A percentile compares a stretch with the other conserved stretches of the same genome.
Evolutionary conservation across 2,797 vertebrate genomes (phyloP).

Genomic region (Glyptemys insculpta): DNA sequence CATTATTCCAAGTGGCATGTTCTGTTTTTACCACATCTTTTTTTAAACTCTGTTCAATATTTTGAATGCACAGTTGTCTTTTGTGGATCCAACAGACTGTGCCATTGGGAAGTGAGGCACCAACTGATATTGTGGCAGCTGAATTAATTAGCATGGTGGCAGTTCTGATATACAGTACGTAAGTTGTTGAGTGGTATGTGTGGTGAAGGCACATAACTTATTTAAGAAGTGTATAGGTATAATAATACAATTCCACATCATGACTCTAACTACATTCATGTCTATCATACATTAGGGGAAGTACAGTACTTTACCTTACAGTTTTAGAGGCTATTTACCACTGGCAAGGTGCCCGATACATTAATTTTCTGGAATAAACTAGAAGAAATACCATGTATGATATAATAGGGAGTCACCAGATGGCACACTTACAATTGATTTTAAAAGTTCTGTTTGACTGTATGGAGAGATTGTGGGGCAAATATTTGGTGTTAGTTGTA

Average conservation of each 20-base stretch:
- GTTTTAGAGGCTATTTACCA: neutral
- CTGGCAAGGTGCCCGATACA: neutral
- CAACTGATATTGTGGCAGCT: neutral
- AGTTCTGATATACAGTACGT: neutral
- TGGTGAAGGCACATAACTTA: neutral
- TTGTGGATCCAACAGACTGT: neutral
- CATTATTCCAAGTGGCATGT: neutral
- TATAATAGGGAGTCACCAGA: neutral
- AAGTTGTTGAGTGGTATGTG: accelerated
- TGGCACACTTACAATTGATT: neutral
- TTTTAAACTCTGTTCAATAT: neutral
- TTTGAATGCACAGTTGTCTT: neutral
- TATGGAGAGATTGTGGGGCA: accelerated
- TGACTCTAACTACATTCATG: neutral
- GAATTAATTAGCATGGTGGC: neutral
- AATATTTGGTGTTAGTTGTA: neutral
- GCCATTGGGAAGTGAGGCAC: neutral
- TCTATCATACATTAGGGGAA: neutral
- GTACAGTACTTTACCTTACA: neutral
- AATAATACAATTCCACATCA: neutral
- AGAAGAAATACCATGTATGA: neutral
- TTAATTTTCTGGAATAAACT: neutral
- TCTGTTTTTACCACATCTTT: neutral
- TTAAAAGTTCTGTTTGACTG: neutral
- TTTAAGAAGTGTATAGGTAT: neutral